phyloP scores from a whole-genome alignment of 2,797 vertebrate species.

The Periophthalmus magnuspinnatus region DNA sequence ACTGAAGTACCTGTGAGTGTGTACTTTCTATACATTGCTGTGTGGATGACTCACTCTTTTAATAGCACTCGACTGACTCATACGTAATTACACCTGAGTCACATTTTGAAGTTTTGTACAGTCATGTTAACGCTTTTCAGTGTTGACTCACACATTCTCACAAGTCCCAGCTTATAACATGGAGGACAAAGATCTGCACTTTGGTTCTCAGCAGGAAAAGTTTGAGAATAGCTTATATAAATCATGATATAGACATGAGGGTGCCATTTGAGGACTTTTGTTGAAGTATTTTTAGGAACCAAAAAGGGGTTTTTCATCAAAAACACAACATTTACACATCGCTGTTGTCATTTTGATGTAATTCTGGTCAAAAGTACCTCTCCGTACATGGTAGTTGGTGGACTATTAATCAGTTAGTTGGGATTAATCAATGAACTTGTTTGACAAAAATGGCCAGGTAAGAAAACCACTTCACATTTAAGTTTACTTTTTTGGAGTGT shows the following conservation, averaged over 20 bases:
- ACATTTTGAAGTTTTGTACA: background rate
- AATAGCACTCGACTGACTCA: background rate
- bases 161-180: background rate
- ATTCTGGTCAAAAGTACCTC: too few species aligned
- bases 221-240: background rate
- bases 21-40: background rate
- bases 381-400: too few species aligned
- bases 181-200: background rate
- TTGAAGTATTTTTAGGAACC: too few species aligned
- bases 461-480: too few species aligned
- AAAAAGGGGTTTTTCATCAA: too few species aligned
- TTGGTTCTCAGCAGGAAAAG: background rate
- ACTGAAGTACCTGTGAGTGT: background rate
- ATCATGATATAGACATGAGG: background rate
- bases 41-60: conserved; percentile 3
- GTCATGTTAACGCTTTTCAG: background rate
- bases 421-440: too few species aligned
- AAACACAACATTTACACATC: too few species aligned
- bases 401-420: too few species aligned
- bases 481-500: too few species aligned
- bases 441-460: too few species aligned
- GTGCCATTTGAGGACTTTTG: too few species aligned
- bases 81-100: background rate
- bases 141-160: background rate
- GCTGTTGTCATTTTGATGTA: too few species aligned